A percentile compares a stretch with the other conserved stretches of the same genome.
These are phyloP conservation scores for Romanogobio albipinnatus DNA, from an alignment of 2,113 vertebrate species.

Conservation along the genomic window DNA sequence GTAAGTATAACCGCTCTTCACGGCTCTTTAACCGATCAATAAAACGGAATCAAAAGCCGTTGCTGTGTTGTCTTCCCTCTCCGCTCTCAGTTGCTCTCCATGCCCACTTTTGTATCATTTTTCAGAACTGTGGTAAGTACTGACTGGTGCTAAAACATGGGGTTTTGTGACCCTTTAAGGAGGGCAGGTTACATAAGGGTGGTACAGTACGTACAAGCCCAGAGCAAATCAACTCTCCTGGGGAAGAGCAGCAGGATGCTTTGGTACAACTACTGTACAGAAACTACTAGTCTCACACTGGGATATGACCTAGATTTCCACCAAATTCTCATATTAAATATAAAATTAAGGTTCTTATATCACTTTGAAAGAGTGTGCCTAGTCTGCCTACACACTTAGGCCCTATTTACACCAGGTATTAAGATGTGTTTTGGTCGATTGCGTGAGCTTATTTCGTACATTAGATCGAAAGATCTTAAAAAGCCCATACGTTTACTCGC, in stretches of 20 bases:
- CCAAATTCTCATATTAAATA: constrained; percentile 16
- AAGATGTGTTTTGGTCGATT: too few species aligned
- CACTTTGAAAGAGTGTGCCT: not conserved
- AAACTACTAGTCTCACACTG: not conserved
- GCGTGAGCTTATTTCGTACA: too few species aligned
- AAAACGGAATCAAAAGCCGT: too few species aligned
- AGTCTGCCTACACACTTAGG: not conserved
- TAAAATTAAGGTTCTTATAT: constrained; percentile 1
- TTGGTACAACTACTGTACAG: not conserved
- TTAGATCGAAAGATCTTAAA: too few species aligned
- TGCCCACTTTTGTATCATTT: not conserved
- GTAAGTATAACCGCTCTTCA: too few species aligned
- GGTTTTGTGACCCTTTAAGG: not conserved
- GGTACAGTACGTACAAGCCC: not conserved
- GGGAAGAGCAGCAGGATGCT: not conserved
- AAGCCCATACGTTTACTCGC: too few species aligned
- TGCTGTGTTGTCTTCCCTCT: too few species aligned
- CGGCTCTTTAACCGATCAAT: too few species aligned
- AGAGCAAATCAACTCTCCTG: not conserved
- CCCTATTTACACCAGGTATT: too few species aligned
- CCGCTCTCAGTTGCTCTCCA: not conserved
- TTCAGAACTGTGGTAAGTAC: too few species aligned
- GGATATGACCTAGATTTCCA: constrained; percentile 41
- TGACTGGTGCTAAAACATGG: too few species aligned
- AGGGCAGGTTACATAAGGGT: not conserved